Evolutionary conservation across 2,113 vertebrate species (phyloP).

Genomic region (Garra rufa): DNA sequence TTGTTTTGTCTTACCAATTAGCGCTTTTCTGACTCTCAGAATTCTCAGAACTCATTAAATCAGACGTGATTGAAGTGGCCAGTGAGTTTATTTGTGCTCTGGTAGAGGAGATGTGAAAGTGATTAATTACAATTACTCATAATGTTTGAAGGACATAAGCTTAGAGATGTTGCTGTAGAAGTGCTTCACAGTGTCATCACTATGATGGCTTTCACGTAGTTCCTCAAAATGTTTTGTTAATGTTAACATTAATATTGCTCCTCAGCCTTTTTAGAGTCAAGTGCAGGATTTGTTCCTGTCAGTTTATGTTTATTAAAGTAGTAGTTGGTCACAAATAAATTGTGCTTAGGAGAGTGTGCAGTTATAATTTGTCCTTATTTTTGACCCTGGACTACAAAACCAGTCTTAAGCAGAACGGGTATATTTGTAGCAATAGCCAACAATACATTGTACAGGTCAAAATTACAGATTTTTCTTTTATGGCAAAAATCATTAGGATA

Average conservation of each 20-base stretch:
- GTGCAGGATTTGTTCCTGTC: not conserved
- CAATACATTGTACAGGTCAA: too few species aligned
- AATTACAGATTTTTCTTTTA: too few species aligned
- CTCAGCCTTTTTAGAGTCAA: too few species aligned
- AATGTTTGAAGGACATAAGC: not conserved
- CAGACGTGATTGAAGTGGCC: not conserved
- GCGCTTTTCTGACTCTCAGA: not conserved
- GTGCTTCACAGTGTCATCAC: too few species aligned
- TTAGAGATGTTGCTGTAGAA: too few species aligned
- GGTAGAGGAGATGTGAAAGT: not conserved
- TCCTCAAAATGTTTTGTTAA: not conserved
- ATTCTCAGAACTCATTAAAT: not conserved
- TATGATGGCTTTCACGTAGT: not conserved
- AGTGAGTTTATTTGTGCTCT: not conserved
- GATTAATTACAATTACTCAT: not conserved
- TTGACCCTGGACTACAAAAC: too few species aligned
- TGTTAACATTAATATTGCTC: not conserved
- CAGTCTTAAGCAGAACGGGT: too few species aligned
- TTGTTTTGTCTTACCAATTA: not conserved
- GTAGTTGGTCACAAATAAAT: too few species aligned
- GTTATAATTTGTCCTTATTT: too few species aligned
- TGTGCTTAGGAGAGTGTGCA: too few species aligned
- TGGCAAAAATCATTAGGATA: too few species aligned
- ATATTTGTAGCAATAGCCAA: too few species aligned
- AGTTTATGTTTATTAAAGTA: not conserved